Evolutionary conservation across 2,888 invertebrate species (phyloP).

Genomic region (Baronia brevicornis): DNA sequence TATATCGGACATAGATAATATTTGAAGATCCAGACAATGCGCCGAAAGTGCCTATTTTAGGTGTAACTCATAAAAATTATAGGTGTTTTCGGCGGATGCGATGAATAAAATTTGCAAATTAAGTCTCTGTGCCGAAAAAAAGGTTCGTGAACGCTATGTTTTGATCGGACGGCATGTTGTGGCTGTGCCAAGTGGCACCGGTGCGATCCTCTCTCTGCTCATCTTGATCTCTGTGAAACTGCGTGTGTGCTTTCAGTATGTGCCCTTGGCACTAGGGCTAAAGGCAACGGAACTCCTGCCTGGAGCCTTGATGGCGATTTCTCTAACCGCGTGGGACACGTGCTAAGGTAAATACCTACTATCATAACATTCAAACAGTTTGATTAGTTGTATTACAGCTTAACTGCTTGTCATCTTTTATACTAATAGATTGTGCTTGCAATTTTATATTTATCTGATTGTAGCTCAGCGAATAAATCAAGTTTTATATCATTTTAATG

Average conservation of each 20-base stretch:
- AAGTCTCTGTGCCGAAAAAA: conserved; percentile 70
- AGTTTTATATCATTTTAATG: too few relatives aligned
- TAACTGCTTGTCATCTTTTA: conserved; percentile 13
- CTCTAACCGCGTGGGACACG: conserved; percentile 37
- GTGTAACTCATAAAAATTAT: conserved; percentile 61
- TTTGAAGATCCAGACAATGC: conserved; percentile 32
- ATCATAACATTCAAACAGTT: conserved; percentile 24
- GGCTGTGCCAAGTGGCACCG: conserved; percentile 59
- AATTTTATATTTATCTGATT: too few relatives aligned
- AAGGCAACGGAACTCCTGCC: too few relatives aligned
- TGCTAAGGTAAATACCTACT: conserved; percentile 61
- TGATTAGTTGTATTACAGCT: conserved; percentile 18
- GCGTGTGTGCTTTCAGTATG: conserved; percentile 39
- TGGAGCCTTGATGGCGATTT: conserved; percentile 33
- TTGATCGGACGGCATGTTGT: conserved; percentile 64
- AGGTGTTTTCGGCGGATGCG: conserved; percentile 71
- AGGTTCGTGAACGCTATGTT: conserved; percentile 69
- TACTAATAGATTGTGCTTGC: too few relatives aligned
- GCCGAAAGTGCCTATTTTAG: conserved; percentile 43
- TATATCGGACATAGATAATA: conserved; percentile 50
- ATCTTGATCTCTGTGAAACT: conserved; percentile 44
- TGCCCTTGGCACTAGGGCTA: conserved; percentile 27
- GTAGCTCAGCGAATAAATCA: too few relatives aligned
- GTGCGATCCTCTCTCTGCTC: conserved; percentile 44
- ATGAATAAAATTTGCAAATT: conserved; percentile 74